Evolutionary conservation across 1,140 invertebrate species (phyloP).

Genomic region (Neocloeon triangulifer): DNA sequence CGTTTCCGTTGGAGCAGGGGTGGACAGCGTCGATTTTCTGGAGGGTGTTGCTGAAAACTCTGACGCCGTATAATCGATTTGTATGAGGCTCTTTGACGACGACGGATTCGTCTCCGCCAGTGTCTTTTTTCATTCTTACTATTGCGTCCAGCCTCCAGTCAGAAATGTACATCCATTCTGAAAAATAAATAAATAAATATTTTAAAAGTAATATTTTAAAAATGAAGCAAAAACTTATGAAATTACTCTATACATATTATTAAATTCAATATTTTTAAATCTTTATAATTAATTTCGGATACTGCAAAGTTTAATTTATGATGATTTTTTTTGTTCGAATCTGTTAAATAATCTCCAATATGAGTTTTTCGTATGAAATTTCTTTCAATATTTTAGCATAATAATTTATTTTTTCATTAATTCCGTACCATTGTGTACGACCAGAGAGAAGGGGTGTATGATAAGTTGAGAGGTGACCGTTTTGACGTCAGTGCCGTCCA

Average conservation of each 20-base stretch:
- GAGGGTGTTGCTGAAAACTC: conserved; percentile 61
- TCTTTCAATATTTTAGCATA: no score
- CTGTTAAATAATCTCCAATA: no score
- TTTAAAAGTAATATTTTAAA: conserved; percentile 1
- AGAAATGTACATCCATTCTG: conserved; percentile 89
- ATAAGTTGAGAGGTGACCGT: conserved; percentile 75
- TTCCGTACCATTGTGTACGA: conserved; percentile 47
- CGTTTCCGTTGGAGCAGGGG: conserved; percentile 65
- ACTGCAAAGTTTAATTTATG: no score
- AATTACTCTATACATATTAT: conserved; percentile 1
- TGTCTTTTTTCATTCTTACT: conserved; percentile 69
- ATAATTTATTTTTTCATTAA: no score
- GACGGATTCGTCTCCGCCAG: conserved; percentile 63
- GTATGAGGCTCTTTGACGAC: conserved; percentile 63
- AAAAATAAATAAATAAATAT: conserved; percentile 8
- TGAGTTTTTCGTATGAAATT: no score
- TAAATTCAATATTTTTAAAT: conserved; percentile 2
- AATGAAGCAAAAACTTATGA: not conserved
- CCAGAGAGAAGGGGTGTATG: conserved; percentile 88
- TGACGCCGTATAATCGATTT: conserved; percentile 74
- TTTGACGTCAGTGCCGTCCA: conserved; percentile 82
- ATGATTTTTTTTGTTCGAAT: no score
- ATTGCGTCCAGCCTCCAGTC: conserved; percentile 95
- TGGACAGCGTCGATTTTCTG: conserved; percentile 50
- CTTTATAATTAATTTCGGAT: no score